A percentile compares a stretch with the other conserved stretches of the same genome.
phyloP scores from a whole-genome alignment of 2,797 vertebrate species.

The Coregonus ussuriensis region DNA sequence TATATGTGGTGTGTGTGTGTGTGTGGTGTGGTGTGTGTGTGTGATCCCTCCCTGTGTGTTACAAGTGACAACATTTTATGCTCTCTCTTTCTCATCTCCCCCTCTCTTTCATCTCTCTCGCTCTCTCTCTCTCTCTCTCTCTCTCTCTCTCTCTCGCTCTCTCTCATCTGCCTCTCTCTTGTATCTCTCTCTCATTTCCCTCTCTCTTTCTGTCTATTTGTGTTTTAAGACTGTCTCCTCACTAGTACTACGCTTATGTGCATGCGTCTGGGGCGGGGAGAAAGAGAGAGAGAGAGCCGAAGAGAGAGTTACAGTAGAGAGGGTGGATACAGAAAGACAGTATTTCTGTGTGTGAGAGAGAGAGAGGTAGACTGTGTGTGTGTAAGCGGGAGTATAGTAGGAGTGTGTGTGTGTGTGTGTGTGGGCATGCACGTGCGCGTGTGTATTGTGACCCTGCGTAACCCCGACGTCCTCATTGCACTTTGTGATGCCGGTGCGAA shows the following conservation, averaged over 20 bases:
- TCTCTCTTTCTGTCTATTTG: neutral
- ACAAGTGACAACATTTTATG: constrained; percentile 17
- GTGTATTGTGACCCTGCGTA: constrained; percentile 40
- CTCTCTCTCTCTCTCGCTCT: neutral
- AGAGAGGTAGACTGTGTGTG: too few relatives aligned
- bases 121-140: neutral
- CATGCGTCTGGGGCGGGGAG: neutral
- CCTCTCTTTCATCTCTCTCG: constrained; percentile 6
- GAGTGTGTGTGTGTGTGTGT: constrained; percentile 19
- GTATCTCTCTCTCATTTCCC: neutral
- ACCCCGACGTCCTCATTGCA: constrained; percentile 58
- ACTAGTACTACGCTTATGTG: neutral
- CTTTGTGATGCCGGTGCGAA: constrained; percentile 61
- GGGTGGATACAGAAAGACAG: neutral
- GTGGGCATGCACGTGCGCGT: constrained; percentile 3
- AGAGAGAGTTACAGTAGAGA: constrained; percentile 8
- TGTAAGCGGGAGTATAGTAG: neutral
- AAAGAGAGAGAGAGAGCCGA: too few relatives aligned
- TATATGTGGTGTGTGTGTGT: too few relatives aligned
- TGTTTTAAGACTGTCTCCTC: constrained; percentile 7
- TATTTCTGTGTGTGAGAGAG: neutral
- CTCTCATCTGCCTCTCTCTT: neutral
- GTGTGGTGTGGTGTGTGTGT: too few relatives aligned
- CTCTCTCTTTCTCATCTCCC: neutral
- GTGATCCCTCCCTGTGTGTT: constrained; percentile 19